Conservation (phyloP, 2,888 invertebrate genomes). For the Willowsia nigromaculata region DNA sequence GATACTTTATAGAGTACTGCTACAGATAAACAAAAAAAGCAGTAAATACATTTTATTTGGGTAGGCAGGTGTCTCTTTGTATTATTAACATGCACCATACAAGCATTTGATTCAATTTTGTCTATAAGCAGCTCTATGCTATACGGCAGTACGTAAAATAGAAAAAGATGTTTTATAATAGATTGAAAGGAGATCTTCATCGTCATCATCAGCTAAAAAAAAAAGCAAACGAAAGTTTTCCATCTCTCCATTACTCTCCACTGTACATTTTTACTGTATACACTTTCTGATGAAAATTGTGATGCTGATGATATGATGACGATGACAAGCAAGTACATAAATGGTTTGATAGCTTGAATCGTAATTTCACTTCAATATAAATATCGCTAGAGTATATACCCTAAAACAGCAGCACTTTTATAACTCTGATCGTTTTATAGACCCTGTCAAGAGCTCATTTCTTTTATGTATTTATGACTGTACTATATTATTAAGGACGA, state of each 20-base stretch:
- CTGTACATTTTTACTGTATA: neutral
- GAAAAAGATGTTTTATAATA: neutral
- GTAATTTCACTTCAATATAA: constrained; percentile 6
- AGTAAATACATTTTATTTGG: constrained; percentile 26
- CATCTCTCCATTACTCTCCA: too few relatives aligned
- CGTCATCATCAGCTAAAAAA: neutral
- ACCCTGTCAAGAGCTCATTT: constrained; percentile 69
- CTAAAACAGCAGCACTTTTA: constrained; percentile 57
- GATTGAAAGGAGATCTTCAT: neutral
- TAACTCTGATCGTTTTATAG: constrained; percentile 70
- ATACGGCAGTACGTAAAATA: neutral
- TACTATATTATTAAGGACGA: constrained; percentile 45
- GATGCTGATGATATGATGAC: constrained; percentile 43
- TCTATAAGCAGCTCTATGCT: neutral
- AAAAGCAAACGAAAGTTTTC: constrained; percentile 20
- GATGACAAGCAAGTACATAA: constrained; percentile 56
- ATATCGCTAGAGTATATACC: neutral
- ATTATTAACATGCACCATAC: constrained; percentile 56
- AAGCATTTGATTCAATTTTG: constrained; percentile 7
- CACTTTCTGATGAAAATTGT: neutral
- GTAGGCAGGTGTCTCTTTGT: constrained; percentile 64
- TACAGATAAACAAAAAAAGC: neutral
- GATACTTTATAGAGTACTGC: neutral
- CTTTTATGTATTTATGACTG: constrained; percentile 63
- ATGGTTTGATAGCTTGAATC: constrained; percentile 56